Evolutionary conservation across 2,888 invertebrate genomes (phyloP).

Genomic region (Catocala fraxini): DNA sequence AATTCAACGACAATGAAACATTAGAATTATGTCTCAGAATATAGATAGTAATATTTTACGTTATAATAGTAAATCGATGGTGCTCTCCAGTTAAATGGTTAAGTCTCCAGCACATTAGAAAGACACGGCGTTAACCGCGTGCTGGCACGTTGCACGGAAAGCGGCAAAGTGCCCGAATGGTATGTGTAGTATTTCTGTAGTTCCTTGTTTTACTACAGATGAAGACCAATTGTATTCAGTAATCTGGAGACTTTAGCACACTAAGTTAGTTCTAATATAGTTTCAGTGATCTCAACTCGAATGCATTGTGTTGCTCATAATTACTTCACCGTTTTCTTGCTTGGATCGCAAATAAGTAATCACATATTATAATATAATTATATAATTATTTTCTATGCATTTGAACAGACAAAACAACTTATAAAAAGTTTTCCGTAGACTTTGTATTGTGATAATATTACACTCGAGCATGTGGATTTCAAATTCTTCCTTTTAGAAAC

Average conservation of each 20-base stretch:
- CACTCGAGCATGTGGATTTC: not conserved
- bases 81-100: constrained; percentile 33
- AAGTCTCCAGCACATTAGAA: constrained; percentile 3
- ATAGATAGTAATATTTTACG: constrained; percentile 14
- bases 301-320: constrained; percentile 31
- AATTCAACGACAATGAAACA: constrained; percentile 23
- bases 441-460: not conserved
- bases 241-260: constrained; percentile 23
- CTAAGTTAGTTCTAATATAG: constrained; percentile 44
- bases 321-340: constrained; percentile 14
- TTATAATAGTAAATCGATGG: constrained; percentile 34
- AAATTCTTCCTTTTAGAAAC: not conserved
- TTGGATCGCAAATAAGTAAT: constrained; percentile 6
- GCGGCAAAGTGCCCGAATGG: no score
- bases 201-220: no score
- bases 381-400: not conserved
- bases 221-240: not conserved
- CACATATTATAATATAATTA: no score
- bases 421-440: not conserved
- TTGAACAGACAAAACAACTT: not conserved
- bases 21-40: constrained; percentile 12
- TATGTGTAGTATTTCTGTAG: no score
- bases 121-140: not conserved
- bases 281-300: constrained; percentile 54
- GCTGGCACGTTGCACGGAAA: no score